A percentile compares a stretch with the other conserved stretches of the same genome.
Conservation (phyloP, 2,888 invertebrate species). For the Anoplius nigerrimus region DNA sequence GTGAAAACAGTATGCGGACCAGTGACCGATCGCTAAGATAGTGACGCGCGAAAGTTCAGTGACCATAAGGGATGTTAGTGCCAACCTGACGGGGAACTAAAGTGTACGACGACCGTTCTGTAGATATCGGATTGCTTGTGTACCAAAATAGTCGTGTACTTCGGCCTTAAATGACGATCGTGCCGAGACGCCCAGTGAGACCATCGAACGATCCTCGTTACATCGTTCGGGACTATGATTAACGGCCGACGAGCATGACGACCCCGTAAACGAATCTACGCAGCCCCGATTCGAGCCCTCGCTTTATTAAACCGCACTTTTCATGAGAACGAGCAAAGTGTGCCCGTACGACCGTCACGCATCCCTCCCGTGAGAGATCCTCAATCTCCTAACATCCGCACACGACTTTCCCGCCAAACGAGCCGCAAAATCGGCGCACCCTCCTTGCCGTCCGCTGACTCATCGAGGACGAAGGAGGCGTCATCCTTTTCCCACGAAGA, state of each 20-base stretch:
- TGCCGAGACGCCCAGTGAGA: slow-evolving; percentile 31
- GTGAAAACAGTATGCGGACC: slow-evolving; percentile 37
- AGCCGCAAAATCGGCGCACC: background rate
- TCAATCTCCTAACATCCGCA: background rate
- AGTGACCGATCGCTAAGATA: slow-evolving; percentile 59
- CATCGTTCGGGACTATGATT: slow-evolving; percentile 18
- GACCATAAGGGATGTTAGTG: slow-evolving; percentile 72
- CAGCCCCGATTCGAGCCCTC: too few relatives aligned
- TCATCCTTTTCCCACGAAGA: slow-evolving; percentile 31
- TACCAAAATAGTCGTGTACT: slow-evolving; percentile 66
- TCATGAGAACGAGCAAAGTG: background rate
- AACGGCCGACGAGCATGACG: slow-evolving; percentile 4
- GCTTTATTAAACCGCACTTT: too few relatives aligned
- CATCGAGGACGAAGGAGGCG: slow-evolving; percentile 1
- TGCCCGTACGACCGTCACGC: background rate
- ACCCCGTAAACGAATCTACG: background rate
- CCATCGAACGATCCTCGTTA: slow-evolving; percentile 32
- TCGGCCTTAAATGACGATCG: slow-evolving; percentile 50
- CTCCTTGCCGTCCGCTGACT: background rate
- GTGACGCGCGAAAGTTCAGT: slow-evolving; percentile 71
- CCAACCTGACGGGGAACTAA: slow-evolving; percentile 61
- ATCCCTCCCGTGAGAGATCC: too few relatives aligned
- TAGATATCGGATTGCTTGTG: slow-evolving; percentile 61
- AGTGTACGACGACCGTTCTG: slow-evolving; percentile 59
- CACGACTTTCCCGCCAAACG: background rate